Evolutionary conservation across 2,888 invertebrate species (phyloP).

Genomic region (Leptinotarsa rubiginosa): DNA sequence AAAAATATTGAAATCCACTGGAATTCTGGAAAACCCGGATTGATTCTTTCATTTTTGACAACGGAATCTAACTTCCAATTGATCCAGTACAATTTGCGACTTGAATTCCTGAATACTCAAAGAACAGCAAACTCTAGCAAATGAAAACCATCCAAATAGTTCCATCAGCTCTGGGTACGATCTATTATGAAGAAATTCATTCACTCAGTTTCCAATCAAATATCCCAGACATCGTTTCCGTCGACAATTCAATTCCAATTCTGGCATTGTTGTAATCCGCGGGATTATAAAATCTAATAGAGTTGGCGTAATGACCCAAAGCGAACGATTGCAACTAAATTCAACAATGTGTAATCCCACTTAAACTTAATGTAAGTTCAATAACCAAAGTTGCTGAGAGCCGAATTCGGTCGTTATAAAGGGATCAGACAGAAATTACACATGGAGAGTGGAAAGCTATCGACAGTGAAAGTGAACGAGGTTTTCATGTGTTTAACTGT

Average conservation of each 20-base stretch:
- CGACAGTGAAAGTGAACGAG: conserved; percentile 16
- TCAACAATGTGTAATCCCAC: conserved; percentile 28
- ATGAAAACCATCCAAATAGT: background rate
- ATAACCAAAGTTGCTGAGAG: conserved; percentile 15
- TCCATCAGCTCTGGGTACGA: background rate
- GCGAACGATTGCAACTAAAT: conserved; percentile 23
- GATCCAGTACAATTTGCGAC: too few species aligned
- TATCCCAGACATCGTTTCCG: conserved; percentile 15
- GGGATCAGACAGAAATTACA: conserved; percentile 19
- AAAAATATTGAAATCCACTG: too few species aligned
- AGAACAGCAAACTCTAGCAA: too few species aligned
- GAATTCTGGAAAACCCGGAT: too few species aligned
- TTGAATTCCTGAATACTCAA: too few species aligned
- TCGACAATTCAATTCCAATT: conserved; percentile 17
- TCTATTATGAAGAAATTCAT: background rate
- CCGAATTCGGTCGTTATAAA: conserved; percentile 17
- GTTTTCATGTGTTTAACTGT: background rate
- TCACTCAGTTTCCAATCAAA: conserved; percentile 15
- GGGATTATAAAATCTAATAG: conserved; percentile 27
- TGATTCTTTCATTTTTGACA: too few species aligned
- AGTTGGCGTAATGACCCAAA: conserved; percentile 22
- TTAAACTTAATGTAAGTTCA: conserved; percentile 26
- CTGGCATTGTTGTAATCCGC: conserved; percentile 24
- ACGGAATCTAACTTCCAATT: too few species aligned
- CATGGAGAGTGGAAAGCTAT: conserved; percentile 6